These are phyloP conservation scores for Holothuria leucospilota DNA, from an alignment of 53 echinoderm and acorn worm genomes.

Conservation along the genomic window DNA sequence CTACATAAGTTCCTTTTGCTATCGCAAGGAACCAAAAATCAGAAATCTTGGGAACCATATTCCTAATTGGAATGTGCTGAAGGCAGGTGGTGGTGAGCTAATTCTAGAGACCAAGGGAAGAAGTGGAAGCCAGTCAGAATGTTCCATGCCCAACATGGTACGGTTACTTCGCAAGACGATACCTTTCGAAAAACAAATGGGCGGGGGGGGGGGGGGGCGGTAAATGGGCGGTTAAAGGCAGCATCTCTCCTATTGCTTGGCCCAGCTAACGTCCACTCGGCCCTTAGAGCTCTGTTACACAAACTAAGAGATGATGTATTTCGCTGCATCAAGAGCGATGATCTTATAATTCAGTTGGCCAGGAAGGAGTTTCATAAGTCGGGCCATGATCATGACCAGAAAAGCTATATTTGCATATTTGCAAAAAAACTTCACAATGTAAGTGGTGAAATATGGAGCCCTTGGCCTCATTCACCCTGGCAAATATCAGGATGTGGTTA, in stretches of 20 bases:
- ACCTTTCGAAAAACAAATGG: constrained; percentile 69
- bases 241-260: background rate
- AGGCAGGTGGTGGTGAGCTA: constrained; percentile 60
- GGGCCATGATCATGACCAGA: constrained; percentile 67
- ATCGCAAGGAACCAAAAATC: too few relatives aligned
- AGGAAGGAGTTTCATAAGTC: constrained; percentile 65
- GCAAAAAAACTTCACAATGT: constrained; percentile 51
- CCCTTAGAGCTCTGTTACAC: constrained; percentile 34
- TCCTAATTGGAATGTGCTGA: constrained; percentile 70
- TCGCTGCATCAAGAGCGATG: constrained; percentile 62
- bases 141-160: constrained; percentile 68
- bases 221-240: background rate
- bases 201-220: constrained; percentile 1
- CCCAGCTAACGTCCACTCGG: constrained; percentile 42
- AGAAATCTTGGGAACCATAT: constrained; percentile 74
- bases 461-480: constrained; percentile 61
- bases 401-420: constrained; percentile 54
- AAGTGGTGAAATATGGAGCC: constrained; percentile 47
- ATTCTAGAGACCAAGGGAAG: constrained; percentile 66
- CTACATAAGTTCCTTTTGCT: too few relatives aligned
- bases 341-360: constrained; percentile 63
- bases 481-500: constrained; percentile 62
- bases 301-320: constrained; percentile 70
- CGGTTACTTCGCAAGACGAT: constrained; percentile 59
- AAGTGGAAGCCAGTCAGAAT: constrained; percentile 56